Base-by-base conservation (phyloP, 64 coral and sea anemone species). In the Trachythela sp. region DNA sequence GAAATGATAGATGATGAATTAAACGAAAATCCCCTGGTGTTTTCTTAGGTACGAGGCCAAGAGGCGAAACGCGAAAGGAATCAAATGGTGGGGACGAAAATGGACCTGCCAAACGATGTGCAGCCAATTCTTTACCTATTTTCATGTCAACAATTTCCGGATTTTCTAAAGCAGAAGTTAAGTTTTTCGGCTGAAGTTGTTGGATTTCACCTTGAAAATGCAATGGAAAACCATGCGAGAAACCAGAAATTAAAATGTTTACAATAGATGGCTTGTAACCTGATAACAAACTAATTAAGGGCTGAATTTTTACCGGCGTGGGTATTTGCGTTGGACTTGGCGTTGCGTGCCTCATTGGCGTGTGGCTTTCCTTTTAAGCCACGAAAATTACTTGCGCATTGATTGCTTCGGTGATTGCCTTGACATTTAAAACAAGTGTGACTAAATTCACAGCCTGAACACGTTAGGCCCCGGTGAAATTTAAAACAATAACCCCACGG, bases 31-130 rank as follows among this genome's bases (percentile, higher is more conserved):
- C n/a, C n/a, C n/a, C n/a, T n/a, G n/a, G n/a, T n/a, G n/a, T n/a
- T n/a, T n/a, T n/a, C n/a, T n/a, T 92, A 29, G 84, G 90, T 2
- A 92, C 34, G 13, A 92, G 17, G 13, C 91, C 86, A 18, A 92
- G 18, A 4, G 75, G 86, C 0, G 91, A 92, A 9, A 33, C 31
- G 0, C 17, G 30, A n/a, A 60, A 88, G 1, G 49, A 48, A 4
- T n/a, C 24, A 83, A 92, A 40, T 59, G 91, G 91, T 14, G 52
- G 86, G 22, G 24, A 24, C 4, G 11, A 10, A 32, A 88, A 92
- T 3, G 91, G 86, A 14, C 91, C 91, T 13, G 77, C 86, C 40
- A 88, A 84, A 18, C 75, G 35, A 9, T 86, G 76, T 34, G 56
- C 20, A 4, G 10, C 32, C 9, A 92, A 20, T 87, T 88, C 72